These are phyloP conservation scores for Eulithis testata DNA, from an alignment of 2,888 invertebrate species.

Conservation along the genomic window DNA sequence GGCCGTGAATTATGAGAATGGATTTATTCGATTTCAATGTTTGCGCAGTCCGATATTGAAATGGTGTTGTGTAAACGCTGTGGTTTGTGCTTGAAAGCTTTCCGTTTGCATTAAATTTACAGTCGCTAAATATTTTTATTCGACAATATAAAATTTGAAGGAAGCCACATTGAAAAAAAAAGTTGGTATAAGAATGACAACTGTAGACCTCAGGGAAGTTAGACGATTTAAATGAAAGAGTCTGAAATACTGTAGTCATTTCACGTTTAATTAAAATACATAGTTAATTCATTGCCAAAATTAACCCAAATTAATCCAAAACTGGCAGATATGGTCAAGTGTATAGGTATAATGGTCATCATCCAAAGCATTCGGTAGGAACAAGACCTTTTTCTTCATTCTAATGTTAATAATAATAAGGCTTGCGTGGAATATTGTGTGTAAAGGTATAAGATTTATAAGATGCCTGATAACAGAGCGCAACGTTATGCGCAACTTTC, in stretches of 20 bases:
- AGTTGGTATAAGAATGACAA: too few relatives aligned
- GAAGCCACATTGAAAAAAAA: too few relatives aligned
- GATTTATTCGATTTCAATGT: slow-evolving; percentile 42
- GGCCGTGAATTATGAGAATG: slow-evolving; percentile 52
- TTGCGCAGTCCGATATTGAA: slow-evolving; percentile 41
- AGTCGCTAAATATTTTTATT: slow-evolving; percentile 19
- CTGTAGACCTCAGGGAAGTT: too few relatives aligned
- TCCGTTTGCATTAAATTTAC: slow-evolving; percentile 32
- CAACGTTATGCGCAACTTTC: slow-evolving; percentile 46
- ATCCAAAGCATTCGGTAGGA: too few relatives aligned
- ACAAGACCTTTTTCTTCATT: background rate
- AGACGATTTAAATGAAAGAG: too few relatives aligned
- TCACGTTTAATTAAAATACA: too few relatives aligned
- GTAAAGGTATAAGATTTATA: slow-evolving; percentile 31
- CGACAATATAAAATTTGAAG: background rate
- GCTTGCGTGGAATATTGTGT: slow-evolving; percentile 18
- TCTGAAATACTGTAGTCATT: too few relatives aligned
- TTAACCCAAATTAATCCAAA: too few relatives aligned
- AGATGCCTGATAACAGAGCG: slow-evolving; percentile 35
- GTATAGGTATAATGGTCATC: too few relatives aligned
- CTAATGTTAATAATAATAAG: background rate
- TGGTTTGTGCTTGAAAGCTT: slow-evolving; percentile 43
- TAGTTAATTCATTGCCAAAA: too few relatives aligned
- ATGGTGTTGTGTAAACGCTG: slow-evolving; percentile 38
- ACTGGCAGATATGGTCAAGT: too few relatives aligned